Evolutionary conservation across 2,888 invertebrate genomes (phyloP).

Genomic region (Phania funesta): DNA sequence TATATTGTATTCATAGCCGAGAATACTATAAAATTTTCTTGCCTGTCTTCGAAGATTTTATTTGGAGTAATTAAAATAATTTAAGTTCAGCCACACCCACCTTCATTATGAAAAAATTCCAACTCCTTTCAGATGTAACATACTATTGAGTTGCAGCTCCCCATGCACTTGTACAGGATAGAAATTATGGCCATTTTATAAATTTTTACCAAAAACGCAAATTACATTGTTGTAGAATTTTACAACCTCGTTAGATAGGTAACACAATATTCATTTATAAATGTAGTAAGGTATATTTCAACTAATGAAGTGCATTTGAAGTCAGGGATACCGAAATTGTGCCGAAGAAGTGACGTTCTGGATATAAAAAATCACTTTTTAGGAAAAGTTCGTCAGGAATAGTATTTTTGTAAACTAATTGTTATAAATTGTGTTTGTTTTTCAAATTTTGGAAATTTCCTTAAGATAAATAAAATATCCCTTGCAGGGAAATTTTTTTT

Average conservation of each 20-base stretch:
- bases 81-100: slow-evolving; percentile 23
- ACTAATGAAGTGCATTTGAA: neutral
- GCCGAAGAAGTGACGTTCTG: too few relatives aligned
- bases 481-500: too few relatives aligned
- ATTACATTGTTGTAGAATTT: slow-evolving; percentile 37
- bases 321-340: slow-evolving; percentile 7
- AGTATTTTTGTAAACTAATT: too few relatives aligned
- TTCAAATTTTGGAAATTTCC: too few relatives aligned
- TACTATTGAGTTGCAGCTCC: neutral
- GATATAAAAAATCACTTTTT: too few relatives aligned
- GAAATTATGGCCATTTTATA: slow-evolving; percentile 21
- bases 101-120: slow-evolving; percentile 1
- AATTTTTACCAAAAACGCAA: slow-evolving; percentile 2
- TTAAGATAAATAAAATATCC: too few relatives aligned
- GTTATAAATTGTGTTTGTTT: too few relatives aligned
- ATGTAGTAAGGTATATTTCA: slow-evolving; percentile 19
- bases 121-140: slow-evolving; percentile 16
- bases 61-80: slow-evolving; percentile 57
- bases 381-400: too few relatives aligned
- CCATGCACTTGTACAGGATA: neutral
- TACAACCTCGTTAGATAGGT: slow-evolving; percentile 1
- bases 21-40: neutral
- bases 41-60: slow-evolving; percentile 11
- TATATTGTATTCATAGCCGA: neutral
- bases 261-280: slow-evolving; percentile 31